Conservation (phyloP, 2,113 vertebrate species). For the Aphyosemion australe region DNA sequence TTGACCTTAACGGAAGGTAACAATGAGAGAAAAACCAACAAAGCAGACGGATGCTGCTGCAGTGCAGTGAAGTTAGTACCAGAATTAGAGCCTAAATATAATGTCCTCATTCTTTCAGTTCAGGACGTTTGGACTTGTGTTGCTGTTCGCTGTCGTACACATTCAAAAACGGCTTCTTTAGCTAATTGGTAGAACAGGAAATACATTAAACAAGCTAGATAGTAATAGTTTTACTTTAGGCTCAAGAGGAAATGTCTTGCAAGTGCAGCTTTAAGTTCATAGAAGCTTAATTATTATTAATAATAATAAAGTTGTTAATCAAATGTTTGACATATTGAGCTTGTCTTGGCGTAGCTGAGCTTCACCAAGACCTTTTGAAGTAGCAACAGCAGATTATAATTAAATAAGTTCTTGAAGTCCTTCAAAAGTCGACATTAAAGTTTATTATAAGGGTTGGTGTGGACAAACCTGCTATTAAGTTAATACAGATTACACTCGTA, state of each 20-base stretch:
- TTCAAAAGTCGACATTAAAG: too few species aligned
- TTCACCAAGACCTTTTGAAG: neutral
- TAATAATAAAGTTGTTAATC: neutral
- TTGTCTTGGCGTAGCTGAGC: neutral
- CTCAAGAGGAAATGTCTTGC: too few species aligned
- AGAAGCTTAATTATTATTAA: neutral
- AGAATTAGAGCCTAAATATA: slow-evolving; percentile 31
- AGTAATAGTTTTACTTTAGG: too few species aligned
- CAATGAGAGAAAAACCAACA: neutral
- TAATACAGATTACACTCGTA: too few species aligned
- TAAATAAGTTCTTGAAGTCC: too few species aligned
- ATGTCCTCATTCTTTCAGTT: slow-evolving; percentile 25
- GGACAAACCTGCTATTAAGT: too few species aligned
- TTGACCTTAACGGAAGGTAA: slow-evolving; percentile 21
- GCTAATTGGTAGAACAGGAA: neutral
- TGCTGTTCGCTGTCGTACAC: neutral
- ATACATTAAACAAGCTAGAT: neutral
- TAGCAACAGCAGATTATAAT: too few species aligned
- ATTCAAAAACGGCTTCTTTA: neutral
- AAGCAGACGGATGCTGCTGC: slow-evolving; percentile 52
- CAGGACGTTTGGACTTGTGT: slow-evolving; percentile 1
- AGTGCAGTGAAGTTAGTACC: slow-evolving; percentile 53
- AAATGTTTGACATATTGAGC: neutral
- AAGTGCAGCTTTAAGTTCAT: neutral
- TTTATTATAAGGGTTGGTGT: too few species aligned